Conservation (phyloP, 2,888 invertebrate genomes). For the Ceraclea dissimilis region DNA sequence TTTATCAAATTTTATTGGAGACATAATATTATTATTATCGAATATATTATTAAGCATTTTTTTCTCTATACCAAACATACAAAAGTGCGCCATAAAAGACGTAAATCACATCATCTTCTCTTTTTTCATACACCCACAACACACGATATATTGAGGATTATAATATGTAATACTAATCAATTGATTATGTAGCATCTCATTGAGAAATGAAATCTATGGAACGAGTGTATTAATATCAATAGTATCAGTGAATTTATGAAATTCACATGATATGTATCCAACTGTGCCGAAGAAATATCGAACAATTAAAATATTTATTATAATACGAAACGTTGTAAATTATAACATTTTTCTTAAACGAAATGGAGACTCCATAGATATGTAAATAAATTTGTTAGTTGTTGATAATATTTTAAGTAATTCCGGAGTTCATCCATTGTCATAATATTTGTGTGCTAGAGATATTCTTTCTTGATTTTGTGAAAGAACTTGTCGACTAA, state of each 20-base stretch:
- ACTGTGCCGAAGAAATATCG: slow-evolving; percentile 1
- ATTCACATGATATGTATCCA: neutral
- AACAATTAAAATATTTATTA: slow-evolving; percentile 4
- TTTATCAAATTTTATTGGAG: slow-evolving; percentile 18
- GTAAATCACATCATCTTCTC: slow-evolving; percentile 10
- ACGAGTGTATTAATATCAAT: neutral
- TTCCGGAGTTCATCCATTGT: too few species aligned
- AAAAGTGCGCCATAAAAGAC: slow-evolving; percentile 5
- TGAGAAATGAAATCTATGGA: neutral
- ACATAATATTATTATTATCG: neutral
- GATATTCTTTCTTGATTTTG: too few species aligned
- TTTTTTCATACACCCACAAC: slow-evolving; percentile 11
- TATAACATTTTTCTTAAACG: neutral
- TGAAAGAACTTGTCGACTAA: too few species aligned
- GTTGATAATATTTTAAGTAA: neutral
- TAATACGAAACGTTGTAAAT: neutral
- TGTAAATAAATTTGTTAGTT: neutral
- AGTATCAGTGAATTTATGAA: neutral
- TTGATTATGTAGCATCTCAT: neutral
- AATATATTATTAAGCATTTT: slow-evolving; percentile 5
- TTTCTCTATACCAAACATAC: slow-evolving; percentile 7
- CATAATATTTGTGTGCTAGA: too few species aligned
- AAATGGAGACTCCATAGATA: neutral
- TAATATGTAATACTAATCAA: neutral
- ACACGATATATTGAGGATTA: neutral